Evolutionary conservation across 2,797 vertebrate genomes (phyloP), one percentile per base, ranked within the genome.

Genomic region (Hipposideros larvatus): DNA sequence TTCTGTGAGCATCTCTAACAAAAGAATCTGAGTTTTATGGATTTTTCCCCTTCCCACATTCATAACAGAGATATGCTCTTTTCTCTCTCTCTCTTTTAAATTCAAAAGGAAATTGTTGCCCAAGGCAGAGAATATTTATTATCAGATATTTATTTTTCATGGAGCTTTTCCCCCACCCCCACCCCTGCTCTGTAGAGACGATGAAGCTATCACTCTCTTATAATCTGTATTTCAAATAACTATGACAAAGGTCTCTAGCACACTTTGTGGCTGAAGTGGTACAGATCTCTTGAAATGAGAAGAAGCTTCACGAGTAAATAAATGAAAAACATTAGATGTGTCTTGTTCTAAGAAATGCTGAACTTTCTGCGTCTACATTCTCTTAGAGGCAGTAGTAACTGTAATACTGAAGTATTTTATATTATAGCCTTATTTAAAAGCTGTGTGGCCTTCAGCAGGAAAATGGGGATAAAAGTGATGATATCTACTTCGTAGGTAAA

Each of bases 1-100:
- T 74, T 86, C 86, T 94, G 43, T 77, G 31, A 73, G 48, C 94
- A 16, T 85, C 28, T 86, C 82, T n/a, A 70, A 94, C 53, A 94
- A 93, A 89, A 79, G 2, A 1, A 51, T 70, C 74, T 66, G 70
- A 79, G 65, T 55, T 86, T 88, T 83, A 91, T 68, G 46, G 73
- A 48, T 91, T 61, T 37, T 73, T 75, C 43, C n/a, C 61, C 34
- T 85, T 57, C 59, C 34, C 43, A 28, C 15, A 74, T 48, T 84
- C 80, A 75, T 22, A 87, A 87, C 22, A 83, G 48, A 87, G 19
- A 34, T 61, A 59, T 41, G 74, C 9, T 90, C 28, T 53, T 87
- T 74, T 68, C 46, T 37, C 37, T 37, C n/a, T 19, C 48, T 48
- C 37, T 73, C 74, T 82, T 97, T 94, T 73, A 87, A 68, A 92